Percentiles rank a stretch among this genome's conserved stretches.
Conservation (phyloP, 2,113 vertebrate genomes). For the Phocoena sinus region DNA sequence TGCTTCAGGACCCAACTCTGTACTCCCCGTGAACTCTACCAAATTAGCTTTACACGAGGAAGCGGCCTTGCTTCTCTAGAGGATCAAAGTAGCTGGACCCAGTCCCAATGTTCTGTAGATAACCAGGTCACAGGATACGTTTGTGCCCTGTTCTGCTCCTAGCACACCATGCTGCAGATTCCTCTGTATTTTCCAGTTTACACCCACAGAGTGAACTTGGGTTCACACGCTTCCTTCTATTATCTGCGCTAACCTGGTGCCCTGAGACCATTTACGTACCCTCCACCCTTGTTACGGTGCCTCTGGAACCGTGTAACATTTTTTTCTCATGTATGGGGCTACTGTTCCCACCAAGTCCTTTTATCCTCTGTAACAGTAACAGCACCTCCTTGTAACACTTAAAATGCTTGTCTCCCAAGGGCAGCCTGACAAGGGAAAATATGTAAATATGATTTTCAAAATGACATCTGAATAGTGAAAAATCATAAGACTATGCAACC, state of each 20-base stretch:
- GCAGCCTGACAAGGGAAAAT: slow-evolving; percentile 50
- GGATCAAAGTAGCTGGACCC: slow-evolving; percentile 81
- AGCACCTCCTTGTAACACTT: slow-evolving; percentile 62
- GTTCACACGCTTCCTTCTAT: slow-evolving; percentile 55
- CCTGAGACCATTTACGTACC: slow-evolving; percentile 45
- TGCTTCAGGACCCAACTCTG: slow-evolving; percentile 51
- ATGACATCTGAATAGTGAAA: slow-evolving; percentile 16
- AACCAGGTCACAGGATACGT: slow-evolving; percentile 82
- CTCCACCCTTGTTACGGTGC: slow-evolving; percentile 32
- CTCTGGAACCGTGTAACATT: slow-evolving; percentile 55
- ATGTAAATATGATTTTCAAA: slow-evolving; percentile 65
- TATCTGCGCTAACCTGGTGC: slow-evolving; percentile 65
- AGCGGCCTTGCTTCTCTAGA: slow-evolving; percentile 75
- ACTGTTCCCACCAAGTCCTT: slow-evolving; percentile 25
- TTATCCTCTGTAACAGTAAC: slow-evolving; percentile 64
- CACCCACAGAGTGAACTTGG: slow-evolving; percentile 30
- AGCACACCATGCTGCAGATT: slow-evolving; percentile 69
- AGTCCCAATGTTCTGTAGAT: slow-evolving; percentile 79
- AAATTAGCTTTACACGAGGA: slow-evolving; percentile 80
- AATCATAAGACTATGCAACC: slow-evolving; percentile 50
- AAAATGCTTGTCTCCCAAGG: slow-evolving; percentile 63
- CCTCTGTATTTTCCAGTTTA: slow-evolving; percentile 74
- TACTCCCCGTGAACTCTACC: slow-evolving; percentile 80
- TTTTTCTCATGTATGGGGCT: slow-evolving; percentile 54
- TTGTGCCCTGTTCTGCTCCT: slow-evolving; percentile 76